Evolutionary conservation across 2,888 invertebrate species (phyloP), one percentile per base, ranked within the genome.

Genomic region (Watsonalla cultraria): DNA sequence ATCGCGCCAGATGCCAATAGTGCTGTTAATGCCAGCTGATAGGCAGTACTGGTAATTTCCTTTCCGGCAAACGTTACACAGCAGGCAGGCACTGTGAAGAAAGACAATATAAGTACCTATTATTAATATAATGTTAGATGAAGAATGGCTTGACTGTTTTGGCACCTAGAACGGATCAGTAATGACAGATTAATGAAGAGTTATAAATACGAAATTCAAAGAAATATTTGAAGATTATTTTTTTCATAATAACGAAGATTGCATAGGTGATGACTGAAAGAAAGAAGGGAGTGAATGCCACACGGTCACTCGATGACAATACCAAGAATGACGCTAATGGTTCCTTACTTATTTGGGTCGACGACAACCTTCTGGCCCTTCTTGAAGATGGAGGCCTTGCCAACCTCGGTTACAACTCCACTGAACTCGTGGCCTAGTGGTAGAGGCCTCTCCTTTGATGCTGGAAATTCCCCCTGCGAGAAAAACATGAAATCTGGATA

Each of bases 351-450:
- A 75, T 95, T 94, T 0, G 95, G 95, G 68, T 95, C 95, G 0
- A 94, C 92, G 5, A 92, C 93, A 0, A 95, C 94, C 54, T 86
- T 91, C 73, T 95, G 94, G 0, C 94, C 95, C 5, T 91, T 82
- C 74, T 93, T 92, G 62, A 94, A 91, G 50, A 78, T 76, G 2
- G 94, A 92, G 0, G 80, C 79, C 13, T 83, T 72, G 1, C 95
- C 95, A 0, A 92, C 85, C 0, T 91, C 91, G 39, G 90, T 81
- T 0, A 94, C 84, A 0, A 86, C 82, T 0, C 95, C 95, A 42
- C 92, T 92, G 74, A 94, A 94, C 79, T 95, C 95, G 57, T 95
- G 95, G 0, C 95, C 95, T 4, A 94, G 72, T 0, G 92, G 90
- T 0, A 94, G 69, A 0, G 92, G 88, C 0, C 83, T 86, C 2